Evolutionary conservation across 2,888 invertebrate genomes (phyloP).

Genomic region (Drosophila anomalata): DNA sequence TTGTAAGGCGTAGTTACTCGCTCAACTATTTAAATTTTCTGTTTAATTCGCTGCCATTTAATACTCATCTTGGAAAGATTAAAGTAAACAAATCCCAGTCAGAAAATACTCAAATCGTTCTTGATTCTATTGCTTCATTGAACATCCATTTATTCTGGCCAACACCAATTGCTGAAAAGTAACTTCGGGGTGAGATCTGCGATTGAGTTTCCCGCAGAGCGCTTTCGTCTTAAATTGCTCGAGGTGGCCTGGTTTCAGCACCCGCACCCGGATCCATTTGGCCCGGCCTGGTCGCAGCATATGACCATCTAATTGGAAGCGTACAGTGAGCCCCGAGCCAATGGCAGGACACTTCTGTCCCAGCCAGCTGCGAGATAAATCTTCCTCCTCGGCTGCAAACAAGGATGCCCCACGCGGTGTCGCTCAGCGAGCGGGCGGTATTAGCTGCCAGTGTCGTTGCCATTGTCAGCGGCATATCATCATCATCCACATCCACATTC

Average conservation of each 20-base stretch:
- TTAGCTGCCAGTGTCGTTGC: constrained; percentile 65
- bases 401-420: constrained; percentile 51
- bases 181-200: constrained; percentile 10
- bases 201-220: constrained; percentile 17
- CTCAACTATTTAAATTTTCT: no score
- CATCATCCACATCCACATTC: constrained; percentile 23
- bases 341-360: constrained; percentile 24
- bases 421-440: constrained; percentile 58
- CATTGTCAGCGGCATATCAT: constrained; percentile 64
- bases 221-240: constrained; percentile 25
- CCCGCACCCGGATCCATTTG: constrained; percentile 7
- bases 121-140: constrained; percentile 12
- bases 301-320: constrained; percentile 60
- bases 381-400: constrained; percentile 57
- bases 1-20: no score
- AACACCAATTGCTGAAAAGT: constrained; percentile 17
- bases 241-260: constrained; percentile 6
- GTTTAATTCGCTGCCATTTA: background rate
- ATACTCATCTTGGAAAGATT: background rate
- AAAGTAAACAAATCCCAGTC: background rate
- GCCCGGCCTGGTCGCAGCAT: constrained; percentile 22
- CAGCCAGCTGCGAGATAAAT: constrained; percentile 65
- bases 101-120: constrained; percentile 17
- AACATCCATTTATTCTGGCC: constrained; percentile 23
- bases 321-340: constrained; percentile 14